Evolutionary conservation across 2,797 vertebrate species (phyloP), one percentile per base, ranked within the genome.

Genomic region (Enoplosus armatus): DNA sequence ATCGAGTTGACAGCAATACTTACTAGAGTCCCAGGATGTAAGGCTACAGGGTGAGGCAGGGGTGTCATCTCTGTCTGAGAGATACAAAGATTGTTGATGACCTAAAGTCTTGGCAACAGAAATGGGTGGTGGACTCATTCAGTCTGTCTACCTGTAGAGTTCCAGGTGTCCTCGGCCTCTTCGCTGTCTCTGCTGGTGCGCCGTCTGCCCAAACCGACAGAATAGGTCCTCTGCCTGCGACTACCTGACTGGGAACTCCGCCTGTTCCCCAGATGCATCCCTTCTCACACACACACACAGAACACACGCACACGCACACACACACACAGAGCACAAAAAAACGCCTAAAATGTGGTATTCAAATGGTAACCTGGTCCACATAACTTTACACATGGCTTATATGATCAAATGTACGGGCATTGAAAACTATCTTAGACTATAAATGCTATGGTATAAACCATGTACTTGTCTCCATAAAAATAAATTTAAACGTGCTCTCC

Each of bases 11-110:
- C 67, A 80, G 60, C 59, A 60, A 79, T 82, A 95, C 95, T 94
- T 90, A 96, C 95, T 95, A 82, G 93, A 93, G 83, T 96, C 96
- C 92, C 95, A 96, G 85, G 96, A 97, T 55, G 94, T 95, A 79
- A 93, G 22, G 77, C 96, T 96, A 88, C 92, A 94, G 0, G 87
- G 95, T 71, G 96, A 97, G 12, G 93, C 90, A 1, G 95, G 95
- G 1, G 91, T 93, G 80, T 94, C 94, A 0, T 95, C 94, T 92
- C 31, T 93, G 77, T 95, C 97, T 97, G 88, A 83, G 81, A 88
- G 86, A 89, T 76, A 91, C 79, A 93, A 90, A 90, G 15, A 87
- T 80, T 60, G 76, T 83, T 89, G 83, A 87, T 90, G 83, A 80
- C 75, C 80, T 87, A 86, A 78, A 58, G 71, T 77, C 54, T 81